Evolutionary conservation across 2,797 vertebrate species (phyloP).

Genomic region (Liparis tanakae): DNA sequence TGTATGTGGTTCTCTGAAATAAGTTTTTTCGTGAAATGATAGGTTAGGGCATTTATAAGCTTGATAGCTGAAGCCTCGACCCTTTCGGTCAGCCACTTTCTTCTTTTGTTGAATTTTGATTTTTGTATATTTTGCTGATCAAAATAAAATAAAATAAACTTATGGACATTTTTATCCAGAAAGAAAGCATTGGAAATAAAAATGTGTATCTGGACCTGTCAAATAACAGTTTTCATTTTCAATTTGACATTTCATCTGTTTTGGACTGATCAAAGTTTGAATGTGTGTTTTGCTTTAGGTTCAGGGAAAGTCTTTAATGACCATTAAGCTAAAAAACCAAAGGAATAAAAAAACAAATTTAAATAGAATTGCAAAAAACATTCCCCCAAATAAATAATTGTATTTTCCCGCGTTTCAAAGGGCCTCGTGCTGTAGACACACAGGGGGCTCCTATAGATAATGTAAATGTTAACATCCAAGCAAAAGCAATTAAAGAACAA

Average conservation of each 20-base stretch:
- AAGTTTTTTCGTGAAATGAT: too few relatives aligned
- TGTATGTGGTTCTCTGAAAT: too few relatives aligned
- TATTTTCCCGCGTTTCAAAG: background rate
- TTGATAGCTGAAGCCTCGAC: too few relatives aligned
- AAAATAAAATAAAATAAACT: too few relatives aligned
- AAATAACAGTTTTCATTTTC: background rate
- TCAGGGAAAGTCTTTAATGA: slow-evolving; percentile 10
- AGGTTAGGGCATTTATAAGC: too few relatives aligned
- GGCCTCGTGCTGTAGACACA: background rate
- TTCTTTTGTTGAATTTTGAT: too few relatives aligned
- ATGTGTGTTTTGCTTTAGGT: slow-evolving; percentile 16
- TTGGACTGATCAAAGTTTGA: background rate
- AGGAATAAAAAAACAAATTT: too few relatives aligned
- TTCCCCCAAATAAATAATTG: background rate
- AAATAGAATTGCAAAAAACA: background rate
- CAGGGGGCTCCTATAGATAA: background rate
- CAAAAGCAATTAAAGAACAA: slow-evolving; percentile 22
- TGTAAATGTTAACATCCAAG: slow-evolving; percentile 16
- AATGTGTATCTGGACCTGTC: background rate
- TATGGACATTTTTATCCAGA: background rate
- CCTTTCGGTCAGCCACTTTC: too few relatives aligned
- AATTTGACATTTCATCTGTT: slow-evolving; percentile 10
- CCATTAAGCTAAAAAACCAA: too few relatives aligned
- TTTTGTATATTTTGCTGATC: too few relatives aligned
- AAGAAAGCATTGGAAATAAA: background rate